Evolutionary conservation across 1,140 invertebrate species (phyloP).

Genomic region (Venustaconcha ellipsiformis): DNA sequence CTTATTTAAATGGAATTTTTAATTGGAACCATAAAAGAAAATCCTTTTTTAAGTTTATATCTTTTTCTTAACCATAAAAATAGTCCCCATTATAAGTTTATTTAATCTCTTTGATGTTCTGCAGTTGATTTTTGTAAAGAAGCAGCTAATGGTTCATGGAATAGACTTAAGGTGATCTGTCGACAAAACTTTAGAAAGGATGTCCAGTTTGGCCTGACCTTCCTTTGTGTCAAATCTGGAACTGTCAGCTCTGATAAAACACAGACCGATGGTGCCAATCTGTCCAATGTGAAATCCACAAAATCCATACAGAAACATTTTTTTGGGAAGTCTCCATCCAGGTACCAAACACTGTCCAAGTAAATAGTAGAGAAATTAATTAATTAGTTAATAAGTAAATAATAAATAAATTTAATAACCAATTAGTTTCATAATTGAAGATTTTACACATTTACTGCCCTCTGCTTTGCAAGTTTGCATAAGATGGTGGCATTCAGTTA

Average conservation of each 20-base stretch:
- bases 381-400: too few relatives aligned
- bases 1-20: not conserved
- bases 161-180: conserved; percentile 56
- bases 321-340: conserved; percentile 35
- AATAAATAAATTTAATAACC: too few relatives aligned
- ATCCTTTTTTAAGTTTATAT: not conserved
- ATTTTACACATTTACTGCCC: too few relatives aligned
- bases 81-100: not conserved
- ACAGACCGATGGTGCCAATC: not conserved
- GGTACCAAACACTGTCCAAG: too few relatives aligned
- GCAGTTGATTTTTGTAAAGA: conserved; percentile 56
- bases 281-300: conserved; percentile 20
- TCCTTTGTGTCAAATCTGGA: conserved; percentile 42
- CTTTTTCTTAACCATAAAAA: not conserved
- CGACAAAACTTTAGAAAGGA: conserved; percentile 58
- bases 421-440: too few relatives aligned
- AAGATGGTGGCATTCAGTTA: too few relatives aligned
- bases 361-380: too few relatives aligned
- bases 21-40: not conserved
- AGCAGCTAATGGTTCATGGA: conserved; percentile 48
- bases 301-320: conserved; percentile 54
- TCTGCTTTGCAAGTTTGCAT: too few relatives aligned
- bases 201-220: conserved; percentile 61
- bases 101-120: conserved; percentile 18
- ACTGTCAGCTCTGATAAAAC: not conserved